Conservation (phyloP, 2,888 invertebrate genomes). For the Tromatobia lineatoria region DNA sequence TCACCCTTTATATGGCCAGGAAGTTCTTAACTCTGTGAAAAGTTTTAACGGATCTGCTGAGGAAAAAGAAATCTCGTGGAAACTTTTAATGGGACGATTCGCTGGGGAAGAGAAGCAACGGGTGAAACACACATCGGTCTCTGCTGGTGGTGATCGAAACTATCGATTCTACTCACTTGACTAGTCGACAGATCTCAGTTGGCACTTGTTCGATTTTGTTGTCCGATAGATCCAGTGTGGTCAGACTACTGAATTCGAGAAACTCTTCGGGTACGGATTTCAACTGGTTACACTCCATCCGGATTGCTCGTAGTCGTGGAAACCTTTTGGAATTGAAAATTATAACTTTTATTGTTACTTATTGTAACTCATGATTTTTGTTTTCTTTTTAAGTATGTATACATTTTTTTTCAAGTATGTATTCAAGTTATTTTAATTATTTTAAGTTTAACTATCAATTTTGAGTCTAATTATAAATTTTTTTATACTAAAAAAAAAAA, state of each 20-base stretch:
- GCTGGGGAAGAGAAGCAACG: constrained; percentile 15
- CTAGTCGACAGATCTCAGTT: constrained; percentile 87
- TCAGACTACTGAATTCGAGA: constrained; percentile 88
- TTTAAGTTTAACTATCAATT: not conserved
- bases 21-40: constrained; percentile 42
- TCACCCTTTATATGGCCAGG: constrained; percentile 15
- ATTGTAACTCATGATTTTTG: not conserved
- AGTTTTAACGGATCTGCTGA: constrained; percentile 39
- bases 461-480: too few relatives aligned
- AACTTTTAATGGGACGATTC: constrained; percentile 64
- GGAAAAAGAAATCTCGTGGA: constrained; percentile 43
- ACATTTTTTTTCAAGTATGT: too few relatives aligned
- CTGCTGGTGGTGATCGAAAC: constrained; percentile 25
- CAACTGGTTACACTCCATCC: constrained; percentile 87
- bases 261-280: constrained; percentile 88
- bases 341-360: constrained; percentile 1
- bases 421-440: too few relatives aligned
- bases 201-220: constrained; percentile 89
- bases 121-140: constrained; percentile 15
- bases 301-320: constrained; percentile 77
- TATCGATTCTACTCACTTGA: constrained; percentile 86
- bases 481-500: too few relatives aligned
- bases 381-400: not conserved
- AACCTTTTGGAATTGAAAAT: constrained; percentile 74
- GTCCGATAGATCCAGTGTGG: constrained; percentile 89